Base-by-base conservation (phyloP, 2,113 vertebrate species). In the Pavo muticus region DNA sequence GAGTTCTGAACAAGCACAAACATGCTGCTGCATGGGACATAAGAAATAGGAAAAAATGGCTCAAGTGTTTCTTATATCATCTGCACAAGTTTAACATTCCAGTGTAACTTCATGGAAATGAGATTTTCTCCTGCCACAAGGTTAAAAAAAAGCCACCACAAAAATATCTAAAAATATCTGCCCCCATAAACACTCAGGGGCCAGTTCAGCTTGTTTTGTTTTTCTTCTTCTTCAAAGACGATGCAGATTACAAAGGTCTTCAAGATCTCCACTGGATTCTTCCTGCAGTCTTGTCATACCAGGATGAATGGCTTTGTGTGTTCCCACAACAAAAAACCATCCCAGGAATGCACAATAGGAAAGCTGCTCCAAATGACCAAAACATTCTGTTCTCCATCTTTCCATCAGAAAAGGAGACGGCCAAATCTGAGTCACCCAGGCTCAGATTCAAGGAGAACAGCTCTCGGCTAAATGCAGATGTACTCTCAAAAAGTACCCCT, bases 251-350 rank as follows among this genome's bases (percentile, higher is more conserved):
- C 5, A 78, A 56, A 54, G 79, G 94, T 93, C 93, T 91, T 94
- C 72, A 71, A 74, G 42, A 81, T 84, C 47, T 72, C 69, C 0
- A 1, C 72, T 75, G 57, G 65, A 94, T 93, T 95, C 48, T 65
- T 81, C 88, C 67, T 21, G 40, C 65, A 84, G n/a, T 64, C n/a
- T 84, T 86, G 68, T 76, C 76, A 76, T 6, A 24, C 83, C 13
- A 39, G 47, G 48, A 90, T 96, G 88, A 96, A 97, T 94, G 67
- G 80, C 47, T 90, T 85, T 94, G 83, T 91, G 88, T 96, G 94
- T 95, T 96, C 91, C 85, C 91, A 95, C 88, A 90, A 77, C 57
- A 71, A 91, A 76, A 54, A 96, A 95, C 71, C 83, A 97, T 95
- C 80, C 54, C 86, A 93, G 76, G 91, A 96, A 97, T 90, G 93